Base-by-base conservation (phyloP, 2,888 invertebrate genomes). In the Schizaphis graminum region DNA sequence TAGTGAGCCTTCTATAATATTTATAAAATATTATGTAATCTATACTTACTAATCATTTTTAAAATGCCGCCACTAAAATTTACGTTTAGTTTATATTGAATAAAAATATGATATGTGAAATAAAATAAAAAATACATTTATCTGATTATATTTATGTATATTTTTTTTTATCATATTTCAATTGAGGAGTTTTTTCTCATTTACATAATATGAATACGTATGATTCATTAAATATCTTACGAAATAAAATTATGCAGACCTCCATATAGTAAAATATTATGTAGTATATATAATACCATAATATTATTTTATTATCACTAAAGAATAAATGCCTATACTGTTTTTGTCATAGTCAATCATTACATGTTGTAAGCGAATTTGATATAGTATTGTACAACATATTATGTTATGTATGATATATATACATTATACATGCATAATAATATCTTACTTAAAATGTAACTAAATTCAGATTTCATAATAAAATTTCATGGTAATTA, bases 61-160 rank as follows among this genome's bases (percentile, higher is more conserved):
- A 26, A 49, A 35, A 49, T 26, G 77, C 35, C 26, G 26, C 49
- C 49, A 77, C 77, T 56, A 56, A n/a, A 88, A 89, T 56, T 26
- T 89, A 5, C 88, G 41, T 91, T 24, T 41, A 91, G 84, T 53
- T 67, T 67, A 49, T 90, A 35, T n/a, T 4, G 1, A 90, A 84
- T 53, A 91, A 35, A 41, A 56, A 44, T 85, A 85, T 44, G 44
- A 61, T 89, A 61, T 61, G 44, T 57, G 44, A 89, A 89, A 89
- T n/a, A 44, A 44, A 44, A 44, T 44, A 35, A 41, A 89, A 77
- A 26, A 44, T 5, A 41, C 44, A 85, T 85, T 44, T 24, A 85
- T 85, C 5, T 85, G 44, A 44, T 85, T 26, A 26, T 41, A 84
- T 84, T 24, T 84, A n/a, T 61, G 26, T n/a, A 26, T 26, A 8